Base-by-base conservation (phyloP, 2,888 invertebrate species). In the Drosophila birchii region DNA sequence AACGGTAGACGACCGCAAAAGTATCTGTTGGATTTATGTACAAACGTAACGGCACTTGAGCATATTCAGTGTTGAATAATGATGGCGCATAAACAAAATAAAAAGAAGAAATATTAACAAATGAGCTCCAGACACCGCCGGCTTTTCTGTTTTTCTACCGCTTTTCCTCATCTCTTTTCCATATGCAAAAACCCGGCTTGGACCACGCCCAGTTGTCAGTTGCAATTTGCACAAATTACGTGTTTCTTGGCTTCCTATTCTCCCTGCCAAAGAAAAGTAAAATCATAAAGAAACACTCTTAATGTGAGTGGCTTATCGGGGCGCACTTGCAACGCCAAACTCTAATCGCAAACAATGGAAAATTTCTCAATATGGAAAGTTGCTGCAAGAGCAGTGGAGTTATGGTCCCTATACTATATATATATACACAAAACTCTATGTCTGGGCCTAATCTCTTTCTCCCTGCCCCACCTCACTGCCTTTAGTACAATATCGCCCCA, bases 61-160 rank as follows among this genome's bases (percentile, higher is more conserved):
- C 81, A 84, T 79, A 51, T 63, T 86, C 75, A 81, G 76, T 81
- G 84, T 84, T 84, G 84, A 86, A 86, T 84, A 84, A 86, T 84
- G 78, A 78, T 71, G 76, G 84, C 70, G 77, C 67, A 77, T 72
- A 70, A 43, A 45, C n/a, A 34, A 61, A 56, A 57, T 75, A 38
- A 43, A 29, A 43, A 12, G 51, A 44, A 20, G n/a, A 66, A 18
- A 77, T 59, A 51, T 84, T 84, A 81, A 77, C 73, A 86, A 84
- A 84, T 81, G 79, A 81, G 77, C 78, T 69, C 73, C 70, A 68
- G 80, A 72, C 68, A 44, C 71, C 76, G 47, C 71, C 76, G 69
- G 75, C 55, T 68, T 81, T 23, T 23, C 14, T 44, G 23, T 16
- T 44, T 44, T 23, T 7, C 55, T 66, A 72, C 29, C 29, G 75